Evolutionary conservation across 2,797 vertebrate genomes (phyloP).

Genomic region (Florisuga fusca): DNA sequence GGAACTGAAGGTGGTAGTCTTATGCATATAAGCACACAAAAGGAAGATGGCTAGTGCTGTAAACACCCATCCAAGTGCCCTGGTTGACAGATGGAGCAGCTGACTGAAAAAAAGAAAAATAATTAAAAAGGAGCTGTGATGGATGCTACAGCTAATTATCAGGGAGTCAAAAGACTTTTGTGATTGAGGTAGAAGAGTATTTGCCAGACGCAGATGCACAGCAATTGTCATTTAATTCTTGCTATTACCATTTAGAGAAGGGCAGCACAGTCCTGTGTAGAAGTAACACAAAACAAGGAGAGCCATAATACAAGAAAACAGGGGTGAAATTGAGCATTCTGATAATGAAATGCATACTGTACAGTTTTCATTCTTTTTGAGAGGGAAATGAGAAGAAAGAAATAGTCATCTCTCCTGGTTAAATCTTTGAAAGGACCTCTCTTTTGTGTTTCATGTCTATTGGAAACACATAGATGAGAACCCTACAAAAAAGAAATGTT

Average conservation of each 20-base stretch:
- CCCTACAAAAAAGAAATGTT: not conserved
- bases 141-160: conserved; percentile 33
- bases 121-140: conserved; percentile 4
- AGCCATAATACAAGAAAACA: not conserved
- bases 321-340: not conserved
- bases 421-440: not conserved
- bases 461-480: not conserved
- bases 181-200: conserved; percentile 25
- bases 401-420: not conserved
- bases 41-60: not conserved
- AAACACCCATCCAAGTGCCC: conserved; percentile 8
- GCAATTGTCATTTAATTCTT: conserved; percentile 42
- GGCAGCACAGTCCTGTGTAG: not conserved
- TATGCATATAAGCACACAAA: not conserved
- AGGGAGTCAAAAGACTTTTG: not conserved
- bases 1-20: not conserved
- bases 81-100: conserved; percentile 36
- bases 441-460: not conserved
- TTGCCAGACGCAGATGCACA: conserved; percentile 31
- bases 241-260: conserved; percentile 11
- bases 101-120: not conserved
- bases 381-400: not conserved
- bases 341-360: not conserved
- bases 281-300: not conserved
- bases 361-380: not conserved